A percentile compares a stretch with the other conserved stretches of the same genome.
Evolutionary conservation across 2,888 invertebrate species (phyloP).

Genomic region (Lottia gigantea): DNA sequence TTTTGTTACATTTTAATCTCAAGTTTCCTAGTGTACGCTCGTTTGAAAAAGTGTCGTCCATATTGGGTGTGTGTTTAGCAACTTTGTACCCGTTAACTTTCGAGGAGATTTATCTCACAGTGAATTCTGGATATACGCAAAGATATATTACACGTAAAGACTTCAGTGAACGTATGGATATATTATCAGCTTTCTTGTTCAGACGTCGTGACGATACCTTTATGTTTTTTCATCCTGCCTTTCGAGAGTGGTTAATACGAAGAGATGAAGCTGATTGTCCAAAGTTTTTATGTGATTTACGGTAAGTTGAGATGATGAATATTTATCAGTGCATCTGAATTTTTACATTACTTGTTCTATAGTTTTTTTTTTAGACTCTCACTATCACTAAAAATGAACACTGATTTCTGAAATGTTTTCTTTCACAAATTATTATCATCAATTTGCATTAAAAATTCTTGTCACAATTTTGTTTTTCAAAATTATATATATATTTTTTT

Average conservation of each 20-base stretch:
- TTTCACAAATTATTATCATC: too few relatives aligned
- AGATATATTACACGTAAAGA: conserved; percentile 89
- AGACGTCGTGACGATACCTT: conserved; percentile 91
- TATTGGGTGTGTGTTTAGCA: conserved; percentile 89
- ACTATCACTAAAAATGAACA: too few relatives aligned
- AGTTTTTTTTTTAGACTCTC: neutral
- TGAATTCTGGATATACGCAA: conserved; percentile 85
- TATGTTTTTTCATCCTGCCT: conserved; percentile 97
- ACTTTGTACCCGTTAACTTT: conserved; percentile 90
- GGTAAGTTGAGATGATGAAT: conserved; percentile 59
- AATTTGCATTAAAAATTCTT: too few relatives aligned
- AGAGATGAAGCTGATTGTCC: conserved; percentile 78
- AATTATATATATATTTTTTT: conserved; percentile 19
- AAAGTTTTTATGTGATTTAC: conserved; percentile 92
- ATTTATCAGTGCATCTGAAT: neutral
- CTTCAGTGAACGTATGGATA: conserved; percentile 87
- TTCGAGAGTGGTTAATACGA: conserved; percentile 95
- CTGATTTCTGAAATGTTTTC: too few relatives aligned
- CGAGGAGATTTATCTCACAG: conserved; percentile 91
- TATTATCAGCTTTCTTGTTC: conserved; percentile 87
- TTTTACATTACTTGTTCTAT: neutral
- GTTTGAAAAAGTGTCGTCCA: conserved; percentile 85
- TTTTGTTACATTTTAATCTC: conserved; percentile 89
- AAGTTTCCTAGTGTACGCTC: conserved; percentile 88
- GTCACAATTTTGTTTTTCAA: too few relatives aligned